Conservation (phyloP, 2,113 vertebrate genomes). For the Trogon melanurus region DNA sequence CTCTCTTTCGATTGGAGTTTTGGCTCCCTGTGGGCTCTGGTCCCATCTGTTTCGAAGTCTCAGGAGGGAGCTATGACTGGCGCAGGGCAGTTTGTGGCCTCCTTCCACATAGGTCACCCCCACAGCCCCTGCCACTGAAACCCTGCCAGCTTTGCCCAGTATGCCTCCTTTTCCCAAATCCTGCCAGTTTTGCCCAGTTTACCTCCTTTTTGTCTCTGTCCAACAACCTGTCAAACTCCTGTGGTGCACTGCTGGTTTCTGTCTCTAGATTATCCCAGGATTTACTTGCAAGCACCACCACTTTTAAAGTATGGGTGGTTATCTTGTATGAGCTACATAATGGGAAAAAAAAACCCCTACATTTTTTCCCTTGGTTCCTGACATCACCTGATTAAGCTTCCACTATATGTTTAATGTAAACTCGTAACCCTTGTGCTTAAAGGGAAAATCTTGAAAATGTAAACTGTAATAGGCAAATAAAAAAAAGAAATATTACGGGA, state of each 20-base stretch:
- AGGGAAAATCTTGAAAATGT: not conserved
- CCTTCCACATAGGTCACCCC: not conserved
- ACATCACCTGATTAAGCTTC: not conserved
- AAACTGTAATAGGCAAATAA: not conserved
- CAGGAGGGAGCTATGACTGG: not conserved
- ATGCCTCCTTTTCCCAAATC: not conserved
- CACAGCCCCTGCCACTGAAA: not conserved
- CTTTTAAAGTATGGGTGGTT: not conserved
- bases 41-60: not conserved
- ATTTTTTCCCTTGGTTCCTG: not conserved
- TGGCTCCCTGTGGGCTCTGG: not conserved
- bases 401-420: not conserved
- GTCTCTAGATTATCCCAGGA: not conserved
- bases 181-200: not conserved
- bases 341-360: not conserved
- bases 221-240: not conserved
- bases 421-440: not conserved
- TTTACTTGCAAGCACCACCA: not conserved
- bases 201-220: not conserved
- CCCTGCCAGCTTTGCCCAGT: not conserved
- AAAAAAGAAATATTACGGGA: not conserved
- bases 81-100: not conserved
- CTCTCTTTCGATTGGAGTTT: not conserved
- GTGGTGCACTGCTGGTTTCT: not conserved
- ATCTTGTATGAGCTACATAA: not conserved